Percentiles rank a stretch among this genome's conserved stretches.
phyloP scores from a whole-genome alignment of 2,113 vertebrate genomes.

The Zeus faber region DNA sequence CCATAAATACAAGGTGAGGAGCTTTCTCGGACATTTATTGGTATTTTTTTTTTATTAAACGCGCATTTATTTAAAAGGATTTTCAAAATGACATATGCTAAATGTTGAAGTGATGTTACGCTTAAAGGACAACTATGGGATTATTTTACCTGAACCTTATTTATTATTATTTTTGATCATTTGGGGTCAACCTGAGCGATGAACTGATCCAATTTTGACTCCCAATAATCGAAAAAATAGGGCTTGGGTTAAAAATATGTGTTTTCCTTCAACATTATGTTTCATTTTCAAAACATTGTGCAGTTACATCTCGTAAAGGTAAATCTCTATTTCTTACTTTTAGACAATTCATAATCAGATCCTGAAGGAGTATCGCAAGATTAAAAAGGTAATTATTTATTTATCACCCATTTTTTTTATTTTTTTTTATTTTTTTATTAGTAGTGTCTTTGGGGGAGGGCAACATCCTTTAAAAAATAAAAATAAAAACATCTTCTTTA shows the following conservation, averaged over 20 bases:
- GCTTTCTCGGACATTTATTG: too few relatives aligned
- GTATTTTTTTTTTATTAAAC: neutral
- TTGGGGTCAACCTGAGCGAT: too few relatives aligned
- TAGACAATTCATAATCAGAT: slow-evolving; percentile 90
- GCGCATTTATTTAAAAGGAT: neutral
- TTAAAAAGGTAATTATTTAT: slow-evolving; percentile 82
- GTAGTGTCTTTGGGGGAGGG: neutral
- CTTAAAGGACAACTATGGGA: too few relatives aligned
- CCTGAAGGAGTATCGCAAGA: slow-evolving; percentile 88
- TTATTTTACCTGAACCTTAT: too few relatives aligned
- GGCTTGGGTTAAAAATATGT: too few relatives aligned
- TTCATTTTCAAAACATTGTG: neutral
- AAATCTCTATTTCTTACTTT: too few relatives aligned
- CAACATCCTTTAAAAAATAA: neutral
- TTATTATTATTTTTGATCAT: too few relatives aligned
- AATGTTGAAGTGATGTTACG: neutral
- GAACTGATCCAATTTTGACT: too few relatives aligned
- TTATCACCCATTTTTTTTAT: too few relatives aligned
- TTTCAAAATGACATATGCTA: neutral
- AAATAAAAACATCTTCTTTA: neutral
- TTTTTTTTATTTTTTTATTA: neutral
- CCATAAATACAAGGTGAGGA: slow-evolving; percentile 83
- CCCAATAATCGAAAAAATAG: too few relatives aligned
- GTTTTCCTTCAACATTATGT: too few relatives aligned
- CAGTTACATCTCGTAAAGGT: neutral